Conservation (phyloP, 2,113 vertebrate species). For the Heptranchias perlo region DNA sequence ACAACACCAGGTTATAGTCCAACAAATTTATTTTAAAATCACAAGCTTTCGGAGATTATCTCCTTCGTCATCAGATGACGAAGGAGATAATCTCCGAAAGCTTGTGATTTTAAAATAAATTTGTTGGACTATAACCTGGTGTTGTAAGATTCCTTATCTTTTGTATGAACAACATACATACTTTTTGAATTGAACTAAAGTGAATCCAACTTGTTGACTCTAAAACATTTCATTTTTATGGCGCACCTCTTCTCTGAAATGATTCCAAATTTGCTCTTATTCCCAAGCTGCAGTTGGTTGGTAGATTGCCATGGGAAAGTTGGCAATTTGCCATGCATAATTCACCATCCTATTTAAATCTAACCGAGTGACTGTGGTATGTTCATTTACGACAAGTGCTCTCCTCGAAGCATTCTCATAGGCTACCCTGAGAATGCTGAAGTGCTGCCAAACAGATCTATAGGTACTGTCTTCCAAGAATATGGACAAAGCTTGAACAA, state of each 20-base stretch:
- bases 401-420: background rate
- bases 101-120: no score
- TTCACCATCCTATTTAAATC: background rate
- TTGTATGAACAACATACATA: background rate
- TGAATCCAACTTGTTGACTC: background rate
- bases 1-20: no score
- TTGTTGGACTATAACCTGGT: no score
- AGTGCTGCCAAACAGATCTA: background rate
- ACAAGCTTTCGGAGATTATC: no score
- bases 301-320: slow-evolving; percentile 24
- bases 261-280: background rate
- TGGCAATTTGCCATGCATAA: background rate
- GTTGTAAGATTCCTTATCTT: no score
- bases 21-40: no score
- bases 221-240: background rate
- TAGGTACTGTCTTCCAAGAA: background rate
- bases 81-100: no score
- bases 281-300: background rate
- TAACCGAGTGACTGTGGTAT: background rate
- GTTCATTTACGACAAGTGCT: background rate
- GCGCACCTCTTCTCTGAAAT: background rate
- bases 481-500: background rate
- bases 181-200: slow-evolving; percentile 2
- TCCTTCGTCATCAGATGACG: no score
- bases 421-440: background rate